Evolutionary conservation across 2,113 vertebrate genomes (phyloP).

Genomic region (Pomatostomus ruficeps): DNA sequence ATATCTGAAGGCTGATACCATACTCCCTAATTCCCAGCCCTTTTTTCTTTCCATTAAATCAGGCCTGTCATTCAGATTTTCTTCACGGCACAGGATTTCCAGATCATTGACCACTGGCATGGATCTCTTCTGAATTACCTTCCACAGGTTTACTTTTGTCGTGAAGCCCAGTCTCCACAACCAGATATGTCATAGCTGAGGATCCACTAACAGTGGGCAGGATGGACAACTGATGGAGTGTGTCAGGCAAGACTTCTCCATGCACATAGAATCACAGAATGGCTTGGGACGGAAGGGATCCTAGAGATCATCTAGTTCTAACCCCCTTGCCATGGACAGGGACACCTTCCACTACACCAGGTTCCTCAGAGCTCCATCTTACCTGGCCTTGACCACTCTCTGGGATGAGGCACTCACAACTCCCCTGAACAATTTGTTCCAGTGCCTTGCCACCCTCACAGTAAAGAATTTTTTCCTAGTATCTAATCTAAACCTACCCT

Average conservation of each 20-base stretch:
- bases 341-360: neutral
- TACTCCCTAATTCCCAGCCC: neutral
- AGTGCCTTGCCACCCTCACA: neutral
- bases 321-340: neutral
- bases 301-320: neutral
- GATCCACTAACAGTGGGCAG: neutral
- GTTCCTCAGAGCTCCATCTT: neutral
- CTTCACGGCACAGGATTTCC: neutral
- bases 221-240: neutral
- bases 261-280: neutral
- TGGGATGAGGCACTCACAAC: neutral
- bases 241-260: neutral
- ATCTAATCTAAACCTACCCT: neutral
- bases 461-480: neutral
- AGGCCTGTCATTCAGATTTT: neutral
- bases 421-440: neutral
- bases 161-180: neutral
- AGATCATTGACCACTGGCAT: neutral
- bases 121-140: neutral
- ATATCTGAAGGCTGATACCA: neutral
- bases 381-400: neutral
- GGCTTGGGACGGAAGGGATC: neutral
- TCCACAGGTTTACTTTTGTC: neutral
- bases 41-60: neutral
- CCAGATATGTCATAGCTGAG: neutral